Base-by-base conservation (phyloP, 2,888 invertebrate genomes). In the Eudemis profundana region DNA sequence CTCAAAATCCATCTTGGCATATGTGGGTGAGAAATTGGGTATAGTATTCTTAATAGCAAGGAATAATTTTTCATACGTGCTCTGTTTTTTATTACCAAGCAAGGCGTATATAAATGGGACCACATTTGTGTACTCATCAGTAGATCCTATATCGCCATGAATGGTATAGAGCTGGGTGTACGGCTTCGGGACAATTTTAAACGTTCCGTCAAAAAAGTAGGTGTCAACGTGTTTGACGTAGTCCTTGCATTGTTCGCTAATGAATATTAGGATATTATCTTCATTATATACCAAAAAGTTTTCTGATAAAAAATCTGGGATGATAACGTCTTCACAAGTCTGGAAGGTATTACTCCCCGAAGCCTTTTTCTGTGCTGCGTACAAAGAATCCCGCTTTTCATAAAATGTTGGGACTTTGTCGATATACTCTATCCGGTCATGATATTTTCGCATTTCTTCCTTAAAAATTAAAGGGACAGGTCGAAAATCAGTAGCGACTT, bases 401-500 rank as follows among this genome's bases (percentile, higher is more conserved):
- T 38, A 38, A 38, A 38, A 38, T 38, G 38, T 38, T 38, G 38
- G 38, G 38, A 38, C 38, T 38, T 38, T 38, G 38, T 38, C 38
- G 38, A 38, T n/a, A 38, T 38, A 38, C 38, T 12, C 38, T 3
- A 38, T n/a, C 38, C n/a, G 38, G 38, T 38, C n/a, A 38, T 38
- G 38, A 38, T 38, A 38, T 38, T 38, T 38, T n/a, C 38, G 38
- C 38, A 38, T 38, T 38, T 38, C 38, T 38, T 38, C 38, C 38
- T 38, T 38, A 38, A 38, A 38, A 38, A 38, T 38, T 44, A 44
- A 44, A 44, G 44, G 44, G 44, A 44, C 44, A 15, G 10, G 44
- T 44, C 44, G 44, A 44, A 44, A 44, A 44, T 44, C 44, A 19
- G 44, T 44, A 44, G 44, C 44, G 44, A 44, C 44, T 44, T 44